Evolutionary conservation across 2,888 invertebrate species (phyloP), one percentile per base, ranked within the genome.

Genomic region (Plagodis pulveraria): DNA sequence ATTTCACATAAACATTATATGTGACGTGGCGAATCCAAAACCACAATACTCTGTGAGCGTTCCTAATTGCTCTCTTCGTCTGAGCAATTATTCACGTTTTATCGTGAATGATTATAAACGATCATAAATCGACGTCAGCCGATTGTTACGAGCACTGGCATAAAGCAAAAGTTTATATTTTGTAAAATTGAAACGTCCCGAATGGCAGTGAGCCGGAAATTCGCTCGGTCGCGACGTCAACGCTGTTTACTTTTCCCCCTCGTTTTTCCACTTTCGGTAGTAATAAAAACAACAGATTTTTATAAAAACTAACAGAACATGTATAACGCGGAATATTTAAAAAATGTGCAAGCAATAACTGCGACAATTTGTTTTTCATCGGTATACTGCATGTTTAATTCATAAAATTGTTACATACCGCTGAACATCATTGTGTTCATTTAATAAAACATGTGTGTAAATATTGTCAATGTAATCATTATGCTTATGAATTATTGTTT

Each of bases 181-280:
- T 62, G 58, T 64, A 80, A 85, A 86, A 86, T 84, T 83, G 80
- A 85, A 84, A 84, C 74, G 83, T 83, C 77, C 78, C 79, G 68
- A 78, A 76, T 72, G 82, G 81, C 83, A 84, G 75, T 75, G 80
- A 79, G 81, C 80, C 85, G 86, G 87, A 86, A 85, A 84, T 86
- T 83, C 77, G 78, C 70, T 74, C 77, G 81, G 79, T 73, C 74
- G 75, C 80, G 77, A 78, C 81, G 78, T 75, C 71, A 66, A 61
- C 65, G 66, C 74, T 78, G 78, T 83, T 84, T 80, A 80, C 85
- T 81, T 85, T 83, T 82, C 74, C 67, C 71, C 73, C 74, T 70
- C 72, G 72, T 81, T 77, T 83, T 80, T 71, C 77, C 80, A 80
- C 74, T 84, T 81, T 84, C 69, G 73, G 70, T 62, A 74, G 76